Evolutionary conservation across 2,888 invertebrate species (phyloP), one percentile per base, ranked within the genome.

Genomic region (Heteropelma amictum): DNA sequence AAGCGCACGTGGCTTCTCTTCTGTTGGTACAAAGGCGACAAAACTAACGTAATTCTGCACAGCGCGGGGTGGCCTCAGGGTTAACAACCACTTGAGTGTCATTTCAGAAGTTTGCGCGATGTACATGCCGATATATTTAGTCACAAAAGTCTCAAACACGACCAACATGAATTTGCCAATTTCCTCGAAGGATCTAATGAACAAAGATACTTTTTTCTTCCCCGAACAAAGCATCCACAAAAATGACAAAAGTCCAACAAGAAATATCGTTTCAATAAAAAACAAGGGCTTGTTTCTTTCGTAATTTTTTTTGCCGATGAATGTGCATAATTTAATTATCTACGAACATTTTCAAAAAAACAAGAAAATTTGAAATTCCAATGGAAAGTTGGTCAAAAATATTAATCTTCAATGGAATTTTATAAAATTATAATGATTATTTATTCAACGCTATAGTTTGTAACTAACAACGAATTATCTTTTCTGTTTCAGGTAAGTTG

Each of bases 401-500:
- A 8, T 8, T 19, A 7, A 4, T 28, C 14, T 49, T 8, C 19
- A 35, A 21, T 33, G n/a, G 5, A 54, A 54, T 19, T 33, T 12
- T 2, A 3, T 19, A 12, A 1, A 12, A 26, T 12, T n/a, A n/a
- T n/a, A n/a, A n/a, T 49, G n/a, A 14, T 14, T 21, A 14, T 26
- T 19, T 23, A 28, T 42, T 17, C 3, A 33, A 10, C 30, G 7
- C 38, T 3, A 0, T n/a, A 38, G 6, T 58, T 26, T 42, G 5
- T 28, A 58, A 58, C 54, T 78, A 77, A 80, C 70, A n/a, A 30
- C 26, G 38, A 40, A 45, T 64, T 68, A 58, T 45, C 75, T 67
- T n/a, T 76, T 83, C 45, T 84, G 84, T 85, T 85, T 76, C 80
- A 85, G 84, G 84, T 85, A 84, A 85, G 84, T 83, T 73, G 49